phyloP scores from a whole-genome alignment of 2,888 invertebrate genomes.

The Helleia helle region DNA sequence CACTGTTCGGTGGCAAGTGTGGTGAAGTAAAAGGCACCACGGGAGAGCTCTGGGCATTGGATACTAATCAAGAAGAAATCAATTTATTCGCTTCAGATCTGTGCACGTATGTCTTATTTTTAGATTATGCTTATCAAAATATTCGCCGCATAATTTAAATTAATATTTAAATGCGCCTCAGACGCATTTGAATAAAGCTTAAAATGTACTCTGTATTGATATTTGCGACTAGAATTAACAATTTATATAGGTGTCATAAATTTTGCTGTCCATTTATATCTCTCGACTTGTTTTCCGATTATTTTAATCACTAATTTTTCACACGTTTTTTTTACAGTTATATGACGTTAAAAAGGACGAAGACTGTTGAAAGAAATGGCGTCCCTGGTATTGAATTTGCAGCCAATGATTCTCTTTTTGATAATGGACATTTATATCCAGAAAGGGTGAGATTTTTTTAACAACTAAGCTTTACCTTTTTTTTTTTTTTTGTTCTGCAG shows the following conservation, averaged over 20 bases:
- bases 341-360: constrained; percentile 34
- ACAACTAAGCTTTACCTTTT: neutral
- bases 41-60: constrained; percentile 88
- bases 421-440: constrained; percentile 71
- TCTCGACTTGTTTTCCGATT: no score
- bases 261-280: neutral
- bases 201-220: neutral
- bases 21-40: constrained; percentile 80
- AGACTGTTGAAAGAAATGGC: constrained; percentile 60
- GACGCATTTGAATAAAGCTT: neutral
- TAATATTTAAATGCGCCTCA: neutral
- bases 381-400: constrained; percentile 61
- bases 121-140: neutral
- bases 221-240: neutral
- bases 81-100: constrained; percentile 83
- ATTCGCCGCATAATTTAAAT: neutral
- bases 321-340: constrained; percentile 30
- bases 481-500: no score
- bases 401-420: constrained; percentile 78
- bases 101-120: constrained; percentile 77
- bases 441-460: constrained; percentile 34
- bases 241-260: neutral
- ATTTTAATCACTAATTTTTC: no score
- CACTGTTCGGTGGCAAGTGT: constrained; percentile 76
- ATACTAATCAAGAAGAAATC: constrained; percentile 67